Evolutionary conservation across 1,140 invertebrate genomes (phyloP), one percentile per base, ranked within the genome.

Genomic region (Drosophila obscura): DNA sequence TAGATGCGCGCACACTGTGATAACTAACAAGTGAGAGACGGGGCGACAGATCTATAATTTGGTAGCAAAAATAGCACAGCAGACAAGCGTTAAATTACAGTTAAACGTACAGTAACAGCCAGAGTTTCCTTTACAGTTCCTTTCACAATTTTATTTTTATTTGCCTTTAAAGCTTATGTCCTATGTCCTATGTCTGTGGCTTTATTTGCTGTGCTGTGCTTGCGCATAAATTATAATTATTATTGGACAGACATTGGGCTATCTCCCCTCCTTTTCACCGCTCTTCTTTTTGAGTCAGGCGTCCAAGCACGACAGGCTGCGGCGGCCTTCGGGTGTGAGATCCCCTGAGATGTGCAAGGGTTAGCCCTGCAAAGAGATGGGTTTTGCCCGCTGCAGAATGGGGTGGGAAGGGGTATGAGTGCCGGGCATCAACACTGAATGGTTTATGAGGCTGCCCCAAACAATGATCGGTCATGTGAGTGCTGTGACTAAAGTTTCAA

Each of bases 141-240:
- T 2, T 2, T 28, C 7, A 28, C 26, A 28, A 5, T 28, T 28
- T 24, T 0, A 28, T 6, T 28, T 28, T 28, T 28, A 65, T 19
- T 11, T 45, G 39, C 62, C 56, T 63, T 43, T 69, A 22, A 57
- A 68, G 57, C 65, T 69, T 63, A 9, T 52, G 60, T 68, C 44
- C n/a, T n/a, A n/a, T n/a, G n/a, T n/a, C n/a, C n/a, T n/a, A n/a
- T n/a, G 60, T 68, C 44, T 45, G 48, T 39, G 28, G 26, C n/a
- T 66, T 52, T 64, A 43, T 31, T 78, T 58, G 62, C 48, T 87
- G 82, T 60, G 65, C 48, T 87, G 82, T 87, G 82, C 67, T 60
- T 65, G 57, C 79, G 78, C 83, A 87, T 87, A 87, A 87, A 88
- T 87, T 82, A 79, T 79, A 82, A 88, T 88, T 87, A 88, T 88